Evolutionary conservation across 1,140 invertebrate genomes (phyloP).

Genomic region (Orchesella cincta): DNA sequence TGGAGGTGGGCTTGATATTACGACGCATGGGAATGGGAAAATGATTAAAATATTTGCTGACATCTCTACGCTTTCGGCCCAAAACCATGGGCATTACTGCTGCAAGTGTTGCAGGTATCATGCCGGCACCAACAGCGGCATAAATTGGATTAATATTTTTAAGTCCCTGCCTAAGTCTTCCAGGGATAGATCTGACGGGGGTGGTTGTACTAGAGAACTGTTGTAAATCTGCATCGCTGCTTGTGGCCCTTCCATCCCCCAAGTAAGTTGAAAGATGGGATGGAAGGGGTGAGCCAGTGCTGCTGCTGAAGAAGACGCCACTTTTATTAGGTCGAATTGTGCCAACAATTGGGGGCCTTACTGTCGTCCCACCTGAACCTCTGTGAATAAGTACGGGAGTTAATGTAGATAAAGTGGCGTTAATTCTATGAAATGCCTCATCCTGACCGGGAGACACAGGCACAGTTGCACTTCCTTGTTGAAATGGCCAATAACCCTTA

Average conservation of each 20-base stretch:
- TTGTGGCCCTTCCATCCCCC: slow-evolving; percentile 27
- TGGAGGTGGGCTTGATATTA: background rate
- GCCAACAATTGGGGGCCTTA: slow-evolving; percentile 1
- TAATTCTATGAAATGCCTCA: slow-evolving; percentile 42
- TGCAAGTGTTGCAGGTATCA: slow-evolving; percentile 48
- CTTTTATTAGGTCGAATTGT: background rate
- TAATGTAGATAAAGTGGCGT: slow-evolving; percentile 42
- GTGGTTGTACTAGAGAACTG: background rate
- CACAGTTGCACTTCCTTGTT: background rate
- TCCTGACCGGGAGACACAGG: slow-evolving; percentile 31
- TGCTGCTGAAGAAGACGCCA: background rate
- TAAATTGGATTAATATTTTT: slow-evolving; percentile 34
- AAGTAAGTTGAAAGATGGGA: slow-evolving; percentile 2
- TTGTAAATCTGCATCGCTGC: slow-evolving; percentile 10
- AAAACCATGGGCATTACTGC: slow-evolving; percentile 43
- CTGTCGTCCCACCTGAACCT: slow-evolving; percentile 10
- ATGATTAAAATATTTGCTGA: no score
- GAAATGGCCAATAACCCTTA: slow-evolving; percentile 16
- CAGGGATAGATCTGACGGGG: background rate
- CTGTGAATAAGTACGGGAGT: slow-evolving; percentile 40
- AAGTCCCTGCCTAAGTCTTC: slow-evolving; percentile 15
- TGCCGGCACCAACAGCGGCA: slow-evolving; percentile 47
- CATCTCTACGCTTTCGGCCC: slow-evolving; percentile 36
- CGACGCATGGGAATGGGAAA: background rate
- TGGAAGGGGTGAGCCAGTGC: background rate